Evolutionary conservation across 2,113 vertebrate species (phyloP).

Genomic region (Synchiropus splendidus): DNA sequence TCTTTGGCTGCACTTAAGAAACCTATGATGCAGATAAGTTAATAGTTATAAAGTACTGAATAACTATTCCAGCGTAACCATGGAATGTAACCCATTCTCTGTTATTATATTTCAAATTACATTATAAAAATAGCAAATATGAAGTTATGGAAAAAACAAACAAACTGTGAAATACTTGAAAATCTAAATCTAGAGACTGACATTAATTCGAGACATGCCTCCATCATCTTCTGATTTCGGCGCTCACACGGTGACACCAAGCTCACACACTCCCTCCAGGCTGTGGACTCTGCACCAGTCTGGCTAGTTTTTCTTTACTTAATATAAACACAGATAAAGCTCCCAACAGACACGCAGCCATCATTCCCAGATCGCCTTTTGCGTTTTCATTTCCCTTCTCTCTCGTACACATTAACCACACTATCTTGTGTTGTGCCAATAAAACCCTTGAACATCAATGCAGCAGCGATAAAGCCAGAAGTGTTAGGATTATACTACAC

Average conservation of each 20-base stretch:
- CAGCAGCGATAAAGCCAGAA: slow-evolving; percentile 1
- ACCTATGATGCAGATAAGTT: no score
- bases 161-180: no score
- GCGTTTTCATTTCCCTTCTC: slow-evolving; percentile 46
- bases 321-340: slow-evolving; percentile 48
- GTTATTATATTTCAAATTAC: no score
- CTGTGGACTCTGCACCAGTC: slow-evolving; percentile 60
- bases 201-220: no score
- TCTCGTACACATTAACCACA: slow-evolving; percentile 12
- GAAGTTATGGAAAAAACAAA: no score
- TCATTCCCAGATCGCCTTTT: slow-evolving; percentile 15
- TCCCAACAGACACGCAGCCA: slow-evolving; percentile 10
- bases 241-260: slow-evolving; percentile 44
- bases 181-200: no score
- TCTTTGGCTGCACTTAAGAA: no score
- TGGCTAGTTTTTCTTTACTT: slow-evolving; percentile 44
- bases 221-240: no score
- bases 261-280: slow-evolving; percentile 20
- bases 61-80: no score
- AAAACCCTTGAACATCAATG: slow-evolving; percentile 13
- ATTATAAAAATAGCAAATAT: no score
- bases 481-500: background rate
- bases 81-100: no score
- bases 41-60: no score
- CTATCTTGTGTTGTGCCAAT: slow-evolving; percentile 12